Base-by-base conservation (phyloP, 1,140 invertebrate genomes). In the Eurosta solidaginis region DNA sequence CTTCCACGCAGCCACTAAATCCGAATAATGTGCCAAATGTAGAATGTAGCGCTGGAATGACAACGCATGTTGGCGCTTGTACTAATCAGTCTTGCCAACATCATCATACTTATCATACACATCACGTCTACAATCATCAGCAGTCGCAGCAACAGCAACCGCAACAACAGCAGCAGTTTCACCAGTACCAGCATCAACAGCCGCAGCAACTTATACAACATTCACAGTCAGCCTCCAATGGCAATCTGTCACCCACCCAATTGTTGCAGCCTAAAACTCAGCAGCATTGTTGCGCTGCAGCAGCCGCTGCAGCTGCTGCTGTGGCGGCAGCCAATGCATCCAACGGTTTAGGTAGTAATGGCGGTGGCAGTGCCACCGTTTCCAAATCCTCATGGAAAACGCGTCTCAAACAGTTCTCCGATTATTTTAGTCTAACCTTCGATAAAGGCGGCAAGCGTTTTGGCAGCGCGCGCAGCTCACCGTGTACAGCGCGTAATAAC, bases 351-450 rank as follows among this genome's bases (percentile, higher is more conserved):
- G 76, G 76, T 50, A 73, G 73, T n/a, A 77, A 47, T 44, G 44
- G 45, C n/a, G 29, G 25, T 22, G 25, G 80, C 33, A 68, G 80
- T 44, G 42, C 78, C 25, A 40, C 44, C 25, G 50, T 81, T 78
- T 59, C 74, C 14, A 80, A 79, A 74, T 49, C 50, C 73, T 79
- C 81, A 25, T 87, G 87, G 83, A 88, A 86, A 27, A 82, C 85
- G 9, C 76, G 85, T 6, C 79, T 88, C 33, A 83, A 84, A 33
- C 87, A 88, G 54, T 84, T 88, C 52, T 88, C 85, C 1, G 85
- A 86, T 74, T 85, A 85, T 42, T 87, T 88, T 29, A 83, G 84
- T 80, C 87, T 88, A 54, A 84, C 82, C 59, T 88, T 88, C 68
- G 87, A 88, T 68, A 88, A 88, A 77, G 79, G 81, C 77, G 81